phyloP scores from a whole-genome alignment of 1,140 invertebrate genomes.

The Phocides pigmalion region DNA sequence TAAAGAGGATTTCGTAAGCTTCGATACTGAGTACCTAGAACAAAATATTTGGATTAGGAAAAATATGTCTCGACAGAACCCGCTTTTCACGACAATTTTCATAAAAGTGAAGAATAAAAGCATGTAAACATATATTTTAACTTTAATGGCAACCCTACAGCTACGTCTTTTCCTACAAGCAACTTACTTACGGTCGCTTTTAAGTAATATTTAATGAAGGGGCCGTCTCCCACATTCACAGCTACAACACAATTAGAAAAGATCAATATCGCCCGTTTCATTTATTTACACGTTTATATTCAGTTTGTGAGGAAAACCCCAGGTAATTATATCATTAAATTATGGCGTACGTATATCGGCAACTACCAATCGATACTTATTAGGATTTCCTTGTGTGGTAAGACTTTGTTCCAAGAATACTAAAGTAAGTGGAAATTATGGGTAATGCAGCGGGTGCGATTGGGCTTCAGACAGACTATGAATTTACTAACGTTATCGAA shows the following conservation, averaged over 20 bases:
- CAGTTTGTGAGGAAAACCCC: conserved; percentile 17
- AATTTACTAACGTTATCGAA: too few relatives aligned
- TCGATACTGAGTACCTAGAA: too few relatives aligned
- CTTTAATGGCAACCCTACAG: conserved; percentile 8
- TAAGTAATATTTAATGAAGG: conserved; percentile 76
- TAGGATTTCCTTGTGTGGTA: background rate
- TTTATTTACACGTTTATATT: conserved; percentile 56
- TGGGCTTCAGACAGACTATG: too few relatives aligned
- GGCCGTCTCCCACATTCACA: conserved; percentile 55
- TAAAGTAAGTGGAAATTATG: background rate
- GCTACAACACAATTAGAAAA: conserved; percentile 73
- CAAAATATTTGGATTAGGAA: too few relatives aligned
- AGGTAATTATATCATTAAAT: conserved; percentile 15
- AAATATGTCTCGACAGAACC: too few relatives aligned
- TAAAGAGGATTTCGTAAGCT: too few relatives aligned
- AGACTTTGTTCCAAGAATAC: background rate
- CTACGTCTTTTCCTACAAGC: conserved; percentile 53
- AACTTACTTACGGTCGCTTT: conserved; percentile 67
- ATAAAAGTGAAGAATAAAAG: background rate
- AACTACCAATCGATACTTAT: background rate
- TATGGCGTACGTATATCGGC: background rate
- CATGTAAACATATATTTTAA: background rate
- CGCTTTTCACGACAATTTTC: too few relatives aligned
- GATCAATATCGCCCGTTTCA: conserved; percentile 69
- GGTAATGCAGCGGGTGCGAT: too few relatives aligned